These are phyloP conservation scores for Pseudolycoriella hygida DNA, from an alignment of 2,888 invertebrate species.

Conservation along the genomic window DNA sequence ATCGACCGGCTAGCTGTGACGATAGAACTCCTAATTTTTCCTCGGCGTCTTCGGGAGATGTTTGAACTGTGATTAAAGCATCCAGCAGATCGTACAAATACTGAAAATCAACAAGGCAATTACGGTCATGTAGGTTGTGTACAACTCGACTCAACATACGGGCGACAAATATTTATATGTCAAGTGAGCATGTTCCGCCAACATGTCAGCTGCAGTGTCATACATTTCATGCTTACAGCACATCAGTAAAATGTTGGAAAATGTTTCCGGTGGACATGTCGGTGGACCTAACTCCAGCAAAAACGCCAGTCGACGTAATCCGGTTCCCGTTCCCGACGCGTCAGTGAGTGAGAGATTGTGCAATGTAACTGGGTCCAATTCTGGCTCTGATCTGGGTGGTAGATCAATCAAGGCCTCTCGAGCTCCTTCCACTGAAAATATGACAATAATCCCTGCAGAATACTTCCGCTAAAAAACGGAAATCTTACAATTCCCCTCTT, in stretches of 20 bases:
- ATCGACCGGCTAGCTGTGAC: constrained; percentile 71
- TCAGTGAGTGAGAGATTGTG: constrained; percentile 90
- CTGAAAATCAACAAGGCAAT: constrained; percentile 25
- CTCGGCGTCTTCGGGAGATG: constrained; percentile 89
- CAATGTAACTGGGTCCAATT: constrained; percentile 90
- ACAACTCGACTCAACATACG: constrained; percentile 30
- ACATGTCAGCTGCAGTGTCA: constrained; percentile 91
- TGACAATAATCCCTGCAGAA: too few species aligned
- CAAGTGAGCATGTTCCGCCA: constrained; percentile 92
- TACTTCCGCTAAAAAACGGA: too few species aligned
- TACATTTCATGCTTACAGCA: constrained; percentile 97
- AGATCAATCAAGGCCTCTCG: constrained; percentile 75
- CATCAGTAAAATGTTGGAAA: constrained; percentile 81
- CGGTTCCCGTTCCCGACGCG: constrained; percentile 85
- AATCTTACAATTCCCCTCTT: constrained; percentile 57
- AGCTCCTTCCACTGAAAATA: constrained; percentile 51
- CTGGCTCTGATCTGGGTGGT: constrained; percentile 90
- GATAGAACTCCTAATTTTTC: constrained; percentile 90
- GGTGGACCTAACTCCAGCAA: constrained; percentile 79
- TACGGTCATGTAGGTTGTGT: neutral
- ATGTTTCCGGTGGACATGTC: constrained; percentile 87
- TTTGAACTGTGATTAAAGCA: constrained; percentile 91
- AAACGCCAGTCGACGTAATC: constrained; percentile 65
- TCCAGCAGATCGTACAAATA: constrained; percentile 92
- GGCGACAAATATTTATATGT: constrained; percentile 89